Evolutionary conservation across 2,113 vertebrate genomes (phyloP), one percentile per base, ranked within the genome.

Genomic region (Regulus satrapa): DNA sequence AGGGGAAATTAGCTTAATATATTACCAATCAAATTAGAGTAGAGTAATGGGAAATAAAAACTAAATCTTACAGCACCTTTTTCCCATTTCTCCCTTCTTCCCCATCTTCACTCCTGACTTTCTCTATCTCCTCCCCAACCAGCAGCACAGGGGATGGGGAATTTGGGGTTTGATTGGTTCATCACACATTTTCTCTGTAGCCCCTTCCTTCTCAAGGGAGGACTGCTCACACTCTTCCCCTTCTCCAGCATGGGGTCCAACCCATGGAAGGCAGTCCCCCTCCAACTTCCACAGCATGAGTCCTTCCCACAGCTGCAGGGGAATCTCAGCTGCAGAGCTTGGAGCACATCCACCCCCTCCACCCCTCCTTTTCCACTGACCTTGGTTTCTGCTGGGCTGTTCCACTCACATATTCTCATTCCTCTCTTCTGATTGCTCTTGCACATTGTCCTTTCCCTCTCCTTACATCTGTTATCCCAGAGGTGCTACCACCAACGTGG

Each of bases 201-300:
- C 14, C 32, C 29, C 46, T 34, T 75, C 17, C 20, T 34, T 46
- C 38, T 82, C 61, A 67, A 32, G 15, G 5, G 29, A 74, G 16
- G 4, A 38, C 45, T 56, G 34, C 36, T 82, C 61, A 10, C 29
- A 18, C 10, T 26, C 43, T n/a, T 73, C 32, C 48, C 8, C 38
- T 78, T 51, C 38, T 64, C 21, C n/a, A 29, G 38, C n/a, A 20
- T 8, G 38, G 45, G 14, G 24, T 59, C n/a, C 2, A 1, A 75
- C n/a, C n/a, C 45, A 46, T 1, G 0, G 43, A 38, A 29, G 10
- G 28, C 15, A 38, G 14, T 14, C 14, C 38, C 25, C 12, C 19
- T 24, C 18, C 4, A 59, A 34, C n/a, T 46, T 25, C 14, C 1
- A n/a, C 68, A 66, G 0, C 1, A 3, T 5, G 61, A 59, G 6